A percentile compares a stretch with the other conserved stretches of the same genome.
phyloP scores from a whole-genome alignment of 2,797 vertebrate species.

The Garrulus glandarius region DNA sequence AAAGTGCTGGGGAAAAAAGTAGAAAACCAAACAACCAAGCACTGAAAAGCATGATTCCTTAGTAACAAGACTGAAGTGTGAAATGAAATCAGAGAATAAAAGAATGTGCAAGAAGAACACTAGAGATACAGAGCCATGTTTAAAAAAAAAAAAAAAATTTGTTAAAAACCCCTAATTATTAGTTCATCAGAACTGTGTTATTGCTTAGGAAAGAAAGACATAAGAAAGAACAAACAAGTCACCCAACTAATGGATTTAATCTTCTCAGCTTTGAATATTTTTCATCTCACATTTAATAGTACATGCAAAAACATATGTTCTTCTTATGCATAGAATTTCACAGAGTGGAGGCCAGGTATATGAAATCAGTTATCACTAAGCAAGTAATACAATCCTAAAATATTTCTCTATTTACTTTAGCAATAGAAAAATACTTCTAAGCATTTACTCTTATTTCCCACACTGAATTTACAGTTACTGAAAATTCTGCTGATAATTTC shows the following conservation, averaged over 20 bases:
- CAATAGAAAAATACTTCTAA: neutral
- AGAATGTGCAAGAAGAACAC: neutral
- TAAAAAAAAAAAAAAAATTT: neutral
- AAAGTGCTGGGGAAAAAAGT: neutral
- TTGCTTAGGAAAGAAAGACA: neutral
- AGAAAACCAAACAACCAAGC: neutral
- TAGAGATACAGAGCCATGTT: rapidly evolving
- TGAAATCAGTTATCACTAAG: neutral
- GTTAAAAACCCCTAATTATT: neutral
- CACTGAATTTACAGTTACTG: neutral
- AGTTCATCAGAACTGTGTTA: neutral
- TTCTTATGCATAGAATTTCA: neutral
- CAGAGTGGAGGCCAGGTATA: neutral
- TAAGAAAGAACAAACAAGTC: neutral
- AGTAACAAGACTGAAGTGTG: neutral
- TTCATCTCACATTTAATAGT: neutral
- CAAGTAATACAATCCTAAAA: neutral
- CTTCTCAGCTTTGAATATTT: neutral
- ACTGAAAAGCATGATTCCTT: neutral
- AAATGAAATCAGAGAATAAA: neutral
- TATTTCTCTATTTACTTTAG: neutral
- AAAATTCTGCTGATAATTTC: neutral
- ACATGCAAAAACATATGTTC: neutral
- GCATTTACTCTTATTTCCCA: neutral
- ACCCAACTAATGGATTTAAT: neutral